Evolutionary conservation across 1,140 invertebrate genomes (phyloP), one percentile per base, ranked within the genome.

Genomic region (Sitodiplosis mosellana): DNA sequence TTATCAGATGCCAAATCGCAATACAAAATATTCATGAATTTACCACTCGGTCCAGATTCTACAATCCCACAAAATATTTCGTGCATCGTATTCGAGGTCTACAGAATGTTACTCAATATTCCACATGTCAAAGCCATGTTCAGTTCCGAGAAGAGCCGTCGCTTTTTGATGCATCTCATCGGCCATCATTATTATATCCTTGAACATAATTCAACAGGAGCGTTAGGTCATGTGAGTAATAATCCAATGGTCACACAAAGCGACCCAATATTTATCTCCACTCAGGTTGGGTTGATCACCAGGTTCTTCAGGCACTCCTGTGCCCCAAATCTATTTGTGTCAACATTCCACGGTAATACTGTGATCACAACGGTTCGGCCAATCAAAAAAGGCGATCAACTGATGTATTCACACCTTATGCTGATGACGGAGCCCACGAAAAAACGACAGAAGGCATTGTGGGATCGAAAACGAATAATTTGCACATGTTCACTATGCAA

Each of bases 301-400:
- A 5, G 4, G 5, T 40, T 6, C 12, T 15, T 93, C n/a, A 95
- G 95, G 68, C 91, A 95, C 63, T 87, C 86, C n/a, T 95, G 92
- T 70, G 72, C 79, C 56, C 85, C 89, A 10, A 89, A 89, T 69
- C 77, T 90, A 7, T 69, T 80, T 0, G 73, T 83, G 43, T 67
- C 70, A 50, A 70, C 65, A 33, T 69, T 69, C 49, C 64, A 74
- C 37, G 68, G 71, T 14, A 65, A 66, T 33, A 66, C 69, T 10
- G 65, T 71, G 45, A 50, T 82, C 0, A 66, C 74, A 55, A 72
- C 78, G 11, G 56, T 80, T 27, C 67, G 75, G 52, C 72, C 73
- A 8, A 83, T 87, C 45, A 64, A 70, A 54, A 74, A 74, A 56
- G 78, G 75, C 17, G 70, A 76, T 54, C 74, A 83, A 54, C 59